Evolutionary conservation across 35 echinoderm and acorn worm genomes (phyloP).

Genomic region (Ophiothrix spiculata): DNA sequence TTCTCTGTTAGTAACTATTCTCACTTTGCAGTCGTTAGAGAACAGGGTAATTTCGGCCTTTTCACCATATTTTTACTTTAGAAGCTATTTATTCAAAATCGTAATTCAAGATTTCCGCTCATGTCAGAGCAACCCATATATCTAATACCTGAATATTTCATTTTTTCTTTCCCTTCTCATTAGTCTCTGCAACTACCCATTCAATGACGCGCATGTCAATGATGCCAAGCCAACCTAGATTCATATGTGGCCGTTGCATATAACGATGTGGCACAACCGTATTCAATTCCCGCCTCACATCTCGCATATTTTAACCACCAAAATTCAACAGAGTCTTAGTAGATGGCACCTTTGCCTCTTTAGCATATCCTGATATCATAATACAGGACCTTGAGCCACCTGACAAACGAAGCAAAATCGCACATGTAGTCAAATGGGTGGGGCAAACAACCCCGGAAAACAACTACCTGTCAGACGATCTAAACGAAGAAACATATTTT

Average conservation of each 20-base stretch:
- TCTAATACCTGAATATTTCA: no score
- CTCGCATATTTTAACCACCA: constrained; percentile 38
- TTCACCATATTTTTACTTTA: no score
- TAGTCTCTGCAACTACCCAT: constrained; percentile 41
- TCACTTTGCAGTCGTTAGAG: no score
- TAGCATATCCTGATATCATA: neutral
- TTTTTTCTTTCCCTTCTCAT: no score
- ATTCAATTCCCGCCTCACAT: constrained; percentile 54
- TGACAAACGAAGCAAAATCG: constrained; percentile 32
- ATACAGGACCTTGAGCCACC: constrained; percentile 30
- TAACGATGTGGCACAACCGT: constrained; percentile 32
- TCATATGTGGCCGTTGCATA: neutral
- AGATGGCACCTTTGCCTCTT: neutral
- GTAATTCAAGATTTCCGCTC: no score
- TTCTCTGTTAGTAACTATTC: no score
- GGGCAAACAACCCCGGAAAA: neutral
- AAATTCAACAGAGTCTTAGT: constrained; percentile 10
- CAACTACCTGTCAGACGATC: neutral
- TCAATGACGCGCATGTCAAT: constrained; percentile 40
- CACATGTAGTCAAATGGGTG: constrained; percentile 37
- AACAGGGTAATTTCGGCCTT: no score
- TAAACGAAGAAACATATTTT: neutral
- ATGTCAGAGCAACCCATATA: no score
- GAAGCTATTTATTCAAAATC: no score
- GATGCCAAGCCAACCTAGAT: neutral